A percentile compares a stretch with the other conserved stretches of the same genome.
Conservation (phyloP, 92 coral and sea anemone genomes). For the Parazoanthus swiftii region DNA sequence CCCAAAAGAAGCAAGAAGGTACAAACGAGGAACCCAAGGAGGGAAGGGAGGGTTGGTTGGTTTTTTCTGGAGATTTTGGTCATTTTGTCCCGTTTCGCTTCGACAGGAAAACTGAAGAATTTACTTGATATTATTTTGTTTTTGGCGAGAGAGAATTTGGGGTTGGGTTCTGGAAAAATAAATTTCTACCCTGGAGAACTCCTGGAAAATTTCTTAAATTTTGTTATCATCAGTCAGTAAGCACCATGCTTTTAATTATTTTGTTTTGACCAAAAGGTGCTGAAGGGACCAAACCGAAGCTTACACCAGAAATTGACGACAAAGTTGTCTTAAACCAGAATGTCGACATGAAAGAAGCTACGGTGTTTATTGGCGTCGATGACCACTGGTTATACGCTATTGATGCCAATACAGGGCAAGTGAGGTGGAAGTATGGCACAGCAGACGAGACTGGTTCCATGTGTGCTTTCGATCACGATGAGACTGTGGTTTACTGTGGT, state of each 20-base stretch:
- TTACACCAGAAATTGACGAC: constrained; percentile 46
- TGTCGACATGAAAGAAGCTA: constrained; percentile 71
- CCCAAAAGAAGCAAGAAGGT: neutral
- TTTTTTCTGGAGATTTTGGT: no score
- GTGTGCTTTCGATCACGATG: constrained; percentile 81
- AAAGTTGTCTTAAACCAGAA: constrained; percentile 39
- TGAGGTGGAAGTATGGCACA: constrained; percentile 92
- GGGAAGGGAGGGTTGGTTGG: neutral
- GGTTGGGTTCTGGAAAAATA: no score
- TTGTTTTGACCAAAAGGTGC: constrained; percentile 14
- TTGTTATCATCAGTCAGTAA: no score
- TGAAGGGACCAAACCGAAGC: constrained; percentile 14
- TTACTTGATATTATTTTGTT: no score
- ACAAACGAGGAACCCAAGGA: neutral
- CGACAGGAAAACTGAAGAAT: no score
- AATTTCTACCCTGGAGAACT: no score
- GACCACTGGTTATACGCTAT: constrained; percentile 94
- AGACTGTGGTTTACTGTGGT: constrained; percentile 86
- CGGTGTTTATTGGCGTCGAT: constrained; percentile 83
- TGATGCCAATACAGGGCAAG: constrained; percentile 78
- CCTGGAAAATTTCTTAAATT: no score
- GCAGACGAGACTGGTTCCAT: constrained; percentile 96
- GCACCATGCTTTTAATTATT: neutral
- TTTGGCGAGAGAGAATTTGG: no score
- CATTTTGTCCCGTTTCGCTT: no score